phyloP scores from a whole-genome alignment of 2,888 invertebrate species.

The Plebejus melissa region DNA sequence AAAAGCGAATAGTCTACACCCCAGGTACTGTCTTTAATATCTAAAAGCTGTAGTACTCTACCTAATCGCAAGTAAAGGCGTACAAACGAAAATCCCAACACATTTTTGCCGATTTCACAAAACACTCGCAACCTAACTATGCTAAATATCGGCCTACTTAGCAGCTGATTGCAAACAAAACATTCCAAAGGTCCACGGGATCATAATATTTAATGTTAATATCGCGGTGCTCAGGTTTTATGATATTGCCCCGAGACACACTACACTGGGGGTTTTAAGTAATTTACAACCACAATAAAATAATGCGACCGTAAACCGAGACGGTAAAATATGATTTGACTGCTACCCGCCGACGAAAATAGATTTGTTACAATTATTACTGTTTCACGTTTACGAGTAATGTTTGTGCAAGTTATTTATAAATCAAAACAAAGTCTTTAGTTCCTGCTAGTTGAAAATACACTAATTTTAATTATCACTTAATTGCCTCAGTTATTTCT shows the following conservation, averaged over 20 bases:
- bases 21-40: too few relatives aligned
- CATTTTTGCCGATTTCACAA: background rate
- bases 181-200: background rate
- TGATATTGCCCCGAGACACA: constrained; percentile 6
- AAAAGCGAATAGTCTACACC: too few relatives aligned
- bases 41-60: too few relatives aligned
- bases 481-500: too few relatives aligned
- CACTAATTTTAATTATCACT: too few relatives aligned
- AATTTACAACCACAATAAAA: constrained; percentile 17
- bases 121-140: background rate
- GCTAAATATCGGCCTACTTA: background rate
- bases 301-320: constrained; percentile 3
- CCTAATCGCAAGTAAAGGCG: background rate
- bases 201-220: constrained; percentile 10
- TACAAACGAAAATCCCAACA: background rate
- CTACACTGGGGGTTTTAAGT: constrained; percentile 8
- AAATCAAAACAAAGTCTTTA: background rate
- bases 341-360: background rate
- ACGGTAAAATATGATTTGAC: constrained; percentile 5
- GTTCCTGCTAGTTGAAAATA: background rate
- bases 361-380: constrained; percentile 1
- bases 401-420: constrained; percentile 17
- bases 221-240: constrained; percentile 1
- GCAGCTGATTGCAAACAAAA: background rate
- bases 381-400: background rate